phyloP scores from a whole-genome alignment of 2,797 vertebrate genomes.

The Melanogrammus aeglefinus region DNA sequence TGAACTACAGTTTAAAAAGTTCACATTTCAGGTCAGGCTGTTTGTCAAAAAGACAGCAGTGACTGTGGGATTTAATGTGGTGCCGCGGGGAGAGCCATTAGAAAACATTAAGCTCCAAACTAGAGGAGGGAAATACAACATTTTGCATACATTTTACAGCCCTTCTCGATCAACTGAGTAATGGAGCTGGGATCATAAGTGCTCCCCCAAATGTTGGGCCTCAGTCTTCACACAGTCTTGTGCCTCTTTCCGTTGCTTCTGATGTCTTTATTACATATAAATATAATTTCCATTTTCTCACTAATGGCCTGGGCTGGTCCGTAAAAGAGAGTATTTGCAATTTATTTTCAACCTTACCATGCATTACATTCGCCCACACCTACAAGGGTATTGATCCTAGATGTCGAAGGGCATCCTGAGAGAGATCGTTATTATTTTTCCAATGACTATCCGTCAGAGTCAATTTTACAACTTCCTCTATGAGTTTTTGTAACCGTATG shows the following conservation, averaged over 20 bases:
- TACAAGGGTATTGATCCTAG: conserved; percentile 71
- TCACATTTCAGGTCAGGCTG: neutral
- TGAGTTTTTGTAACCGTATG: conserved; percentile 20
- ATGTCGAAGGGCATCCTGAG: conserved; percentile 62
- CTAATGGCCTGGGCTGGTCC: conserved; percentile 61
- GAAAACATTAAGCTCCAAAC: conserved; percentile 17
- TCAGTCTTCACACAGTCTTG: conserved; percentile 53
- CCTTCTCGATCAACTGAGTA: conserved; percentile 43
- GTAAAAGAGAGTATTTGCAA: conserved; percentile 66
- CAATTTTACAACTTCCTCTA: conserved; percentile 53
- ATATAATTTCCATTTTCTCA: conserved; percentile 72
- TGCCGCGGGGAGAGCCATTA: neutral
- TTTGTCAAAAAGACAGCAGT: conserved; percentile 3
- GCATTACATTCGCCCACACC: conserved; percentile 64
- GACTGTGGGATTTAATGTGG: neutral
- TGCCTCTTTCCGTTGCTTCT: conserved; percentile 44
- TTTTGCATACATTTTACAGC: conserved; percentile 40
- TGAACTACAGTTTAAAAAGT: neutral
- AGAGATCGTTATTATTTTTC: conserved; percentile 68
- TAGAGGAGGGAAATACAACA: conserved; percentile 22
- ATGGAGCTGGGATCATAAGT: conserved; percentile 53
- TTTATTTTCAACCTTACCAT: conserved; percentile 66
- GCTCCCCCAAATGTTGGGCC: conserved; percentile 53
- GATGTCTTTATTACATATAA: conserved; percentile 70
- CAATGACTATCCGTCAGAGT: conserved; percentile 60